These are phyloP conservation scores for Oithona nana DNA, from an alignment of 2,888 invertebrate species.

Conservation along the genomic window DNA sequence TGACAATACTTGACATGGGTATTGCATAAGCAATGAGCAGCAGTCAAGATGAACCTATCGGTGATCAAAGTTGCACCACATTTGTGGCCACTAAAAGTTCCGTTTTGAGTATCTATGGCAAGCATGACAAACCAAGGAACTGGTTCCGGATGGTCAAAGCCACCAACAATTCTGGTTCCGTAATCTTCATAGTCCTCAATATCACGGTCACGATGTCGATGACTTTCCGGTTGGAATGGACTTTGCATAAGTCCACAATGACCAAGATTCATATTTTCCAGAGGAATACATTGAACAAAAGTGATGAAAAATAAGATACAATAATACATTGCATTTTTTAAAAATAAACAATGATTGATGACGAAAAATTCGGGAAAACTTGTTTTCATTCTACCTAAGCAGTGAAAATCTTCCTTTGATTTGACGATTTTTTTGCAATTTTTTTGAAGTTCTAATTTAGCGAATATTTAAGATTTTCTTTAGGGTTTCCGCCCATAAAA, in stretches of 20 bases:
- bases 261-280: not conserved
- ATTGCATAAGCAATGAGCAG: not conserved
- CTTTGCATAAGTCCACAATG: not conserved
- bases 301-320: not conserved
- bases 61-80: not conserved
- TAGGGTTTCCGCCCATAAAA: too few species aligned
- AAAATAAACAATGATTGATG: not conserved
- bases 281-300: not conserved
- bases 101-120: not conserved
- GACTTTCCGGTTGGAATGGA: not conserved
- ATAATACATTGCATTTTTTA: not conserved
- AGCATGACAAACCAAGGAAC: not conserved
- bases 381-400: too few species aligned
- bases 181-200: not conserved
- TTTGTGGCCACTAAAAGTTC: not conserved
- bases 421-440: too few species aligned
- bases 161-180: not conserved
- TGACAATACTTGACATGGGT: not conserved
- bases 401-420: too few species aligned
- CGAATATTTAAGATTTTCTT: too few species aligned
- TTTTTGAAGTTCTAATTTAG: too few species aligned
- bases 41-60: not conserved
- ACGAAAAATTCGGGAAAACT: too few species aligned
- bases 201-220: not conserved
- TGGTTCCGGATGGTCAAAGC: not conserved